Base-by-base conservation (phyloP, 2,797 vertebrate species). In the Pangasius larnaudii region DNA sequence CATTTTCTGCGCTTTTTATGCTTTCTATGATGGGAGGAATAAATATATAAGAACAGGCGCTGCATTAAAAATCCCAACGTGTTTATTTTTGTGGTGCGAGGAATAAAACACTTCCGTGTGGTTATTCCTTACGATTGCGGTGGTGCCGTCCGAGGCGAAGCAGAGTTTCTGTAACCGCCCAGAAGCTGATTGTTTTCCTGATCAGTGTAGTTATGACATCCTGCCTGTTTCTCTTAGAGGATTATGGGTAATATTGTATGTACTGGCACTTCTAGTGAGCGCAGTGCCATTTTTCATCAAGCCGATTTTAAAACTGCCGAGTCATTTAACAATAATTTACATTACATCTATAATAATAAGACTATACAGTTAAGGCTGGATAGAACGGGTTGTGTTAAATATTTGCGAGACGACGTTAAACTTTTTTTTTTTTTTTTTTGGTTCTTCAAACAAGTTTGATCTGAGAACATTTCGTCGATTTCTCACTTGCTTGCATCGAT, bases 331-430 rank as follows among this genome's bases (percentile, higher is more conserved):
- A 24, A 56, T n/a, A n/a, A n/a, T 46, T 46, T 7, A 24, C n/a
- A 51, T 46, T 0, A 51, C 77, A 58, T 58, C 53, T 24, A 33
- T 33, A 77, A 30, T 19, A 74, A 33, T 56, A 65, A 33, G 8
- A 42, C 42, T 84, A 75, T 85, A 85, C 72, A 78, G 36, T 85
- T 88, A 58, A 85, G 75, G 84, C 87, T 88, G 63, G 14, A 42
- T 53, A 33, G 22, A 65, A 51, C 53, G 0, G n/a, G 53, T 30
- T 36, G 36, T 36, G 51, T 58, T 79, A 13, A 3, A 33, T 79
- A 22, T 79, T 56, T n/a, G 24, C 27, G 0, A 27, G 11, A 27
- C 3, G 11, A 30, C 16, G 5, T 8, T n/a, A 72, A 27, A 74
- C 16, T 2, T 56, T 53, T 78, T 51, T n/a, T n/a, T 49, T 1